These are phyloP conservation scores for Xylophagus ater DNA, from an alignment of 2,888 invertebrate genomes.

Conservation along the genomic window DNA sequence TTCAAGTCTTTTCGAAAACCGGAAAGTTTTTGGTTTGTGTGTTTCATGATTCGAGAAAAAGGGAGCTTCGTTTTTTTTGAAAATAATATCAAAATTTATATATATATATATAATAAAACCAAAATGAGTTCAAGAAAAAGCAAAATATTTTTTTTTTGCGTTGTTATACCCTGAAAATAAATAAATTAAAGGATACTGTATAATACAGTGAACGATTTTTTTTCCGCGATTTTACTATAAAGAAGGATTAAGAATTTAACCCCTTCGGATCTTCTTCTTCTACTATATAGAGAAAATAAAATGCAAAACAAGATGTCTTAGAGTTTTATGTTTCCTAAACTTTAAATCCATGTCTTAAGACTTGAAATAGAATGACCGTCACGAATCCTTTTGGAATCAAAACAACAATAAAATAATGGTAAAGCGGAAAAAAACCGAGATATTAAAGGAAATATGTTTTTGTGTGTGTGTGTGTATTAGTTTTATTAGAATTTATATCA, in stretches of 20 bases:
- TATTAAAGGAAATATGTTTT: constrained; percentile 5
- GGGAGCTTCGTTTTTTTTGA: too few relatives aligned
- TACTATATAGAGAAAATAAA: constrained; percentile 12
- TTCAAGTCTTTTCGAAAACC: constrained; percentile 11
- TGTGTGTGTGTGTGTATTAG: too few relatives aligned
- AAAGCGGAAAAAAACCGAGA: not conserved
- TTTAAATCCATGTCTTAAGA: constrained; percentile 23
- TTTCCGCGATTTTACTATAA: too few relatives aligned
- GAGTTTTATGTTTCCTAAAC: constrained; percentile 18
- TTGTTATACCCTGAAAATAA: constrained; percentile 14
- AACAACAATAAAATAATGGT: not conserved
- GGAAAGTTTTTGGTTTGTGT: constrained; percentile 11
- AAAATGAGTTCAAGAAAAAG: constrained; percentile 8
- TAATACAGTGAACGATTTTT: too few relatives aligned
- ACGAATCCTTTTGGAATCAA: constrained; percentile 20
- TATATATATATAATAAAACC: too few relatives aligned
- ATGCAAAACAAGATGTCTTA: constrained; percentile 17
- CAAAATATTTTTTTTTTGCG: too few relatives aligned
- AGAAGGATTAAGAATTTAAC: constrained; percentile 14
- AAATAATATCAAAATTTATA: too few relatives aligned
- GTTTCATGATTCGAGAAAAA: too few relatives aligned
- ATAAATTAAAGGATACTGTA: constrained; percentile 17
- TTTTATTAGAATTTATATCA: too few relatives aligned
- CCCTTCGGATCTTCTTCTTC: constrained; percentile 8
- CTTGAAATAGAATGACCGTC: constrained; percentile 26